Evolutionary conservation across 2,888 invertebrate genomes (phyloP), one percentile per base, ranked within the genome.

Genomic region (Philhelius pedissequus): DNA sequence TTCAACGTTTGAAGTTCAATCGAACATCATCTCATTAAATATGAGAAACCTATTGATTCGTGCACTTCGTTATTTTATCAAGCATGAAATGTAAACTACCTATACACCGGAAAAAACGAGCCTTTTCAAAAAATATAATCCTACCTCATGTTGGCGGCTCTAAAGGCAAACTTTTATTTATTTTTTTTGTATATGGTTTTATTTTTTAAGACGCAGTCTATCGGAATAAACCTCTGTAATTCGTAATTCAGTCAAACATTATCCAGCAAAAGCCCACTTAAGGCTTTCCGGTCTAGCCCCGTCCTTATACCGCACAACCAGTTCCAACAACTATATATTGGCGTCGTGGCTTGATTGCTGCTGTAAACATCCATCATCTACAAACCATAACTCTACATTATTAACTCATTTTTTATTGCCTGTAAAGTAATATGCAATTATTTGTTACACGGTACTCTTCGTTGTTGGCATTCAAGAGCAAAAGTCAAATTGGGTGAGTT

Each of bases 401-500:
- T 79, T 79, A 84, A 84, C 79, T 84, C 75, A 71, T 79, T 80
- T 48, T 84, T 79, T 84, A 79, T 80, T 79, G 84, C 79, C 71
- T 66, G 75, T 76, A 84, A 84, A 76, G 79, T 84, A 80, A 84
- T 84, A 84, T 79, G 79, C 79, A 79, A 84, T 80, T 84, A 84
- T 84, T 84, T 84, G 79, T 79, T 76, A 84, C 84, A 84, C 80
- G 84, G 60, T 80, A 84, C 79, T 79, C 84, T 58, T 79, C 79
- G 58, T 75, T 78, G 75, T 79, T 83, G 73, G 78, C 64, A 60
- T 78, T 83, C 79, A 75, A 75, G 75, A 75, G 75, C 70, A 79
- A 79, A 74, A 78, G 74, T 78, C 82, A 76, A 30, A 38, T 18
- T 35, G 9, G 43, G 54, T 15, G 48, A 18, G 45, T 45, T 43